phyloP scores from a whole-genome alignment of 2,888 invertebrate genomes.

The Eugnorisma glareosa region DNA sequence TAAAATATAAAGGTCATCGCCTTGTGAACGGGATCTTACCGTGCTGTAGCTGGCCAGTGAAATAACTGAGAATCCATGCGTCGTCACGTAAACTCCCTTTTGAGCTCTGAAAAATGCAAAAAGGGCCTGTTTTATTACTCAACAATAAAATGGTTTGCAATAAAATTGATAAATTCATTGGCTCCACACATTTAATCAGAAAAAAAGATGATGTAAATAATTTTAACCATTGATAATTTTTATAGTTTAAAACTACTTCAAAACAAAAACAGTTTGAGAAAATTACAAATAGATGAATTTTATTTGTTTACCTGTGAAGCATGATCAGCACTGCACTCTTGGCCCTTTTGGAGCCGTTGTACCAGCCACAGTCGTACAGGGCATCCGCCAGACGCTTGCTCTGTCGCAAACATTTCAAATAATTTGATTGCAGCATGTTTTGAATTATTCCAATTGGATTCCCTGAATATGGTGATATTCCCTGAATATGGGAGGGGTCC shows the following conservation, averaged over 20 bases:
- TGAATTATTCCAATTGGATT: not conserved
- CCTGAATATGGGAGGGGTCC: too few relatives aligned
- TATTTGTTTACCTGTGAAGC: conserved; percentile 68
- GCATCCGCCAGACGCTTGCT: conserved; percentile 69
- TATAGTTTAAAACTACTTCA: not conserved
- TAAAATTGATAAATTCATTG: not conserved
- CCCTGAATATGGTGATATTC: too few relatives aligned
- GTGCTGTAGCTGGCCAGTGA: conserved; percentile 72
- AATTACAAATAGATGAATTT: not conserved
- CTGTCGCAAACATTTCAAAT: conserved; percentile 59
- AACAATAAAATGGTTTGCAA: not conserved
- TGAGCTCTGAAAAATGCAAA: conserved; percentile 69
- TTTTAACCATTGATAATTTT: too few relatives aligned
- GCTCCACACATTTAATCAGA: not conserved
- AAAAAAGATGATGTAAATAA: too few relatives aligned
- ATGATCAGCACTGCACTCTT: conserved; percentile 71
- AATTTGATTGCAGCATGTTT: not conserved
- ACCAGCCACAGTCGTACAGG: conserved; percentile 75
- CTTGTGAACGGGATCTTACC: conserved; percentile 54
- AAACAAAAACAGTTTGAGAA: not conserved
- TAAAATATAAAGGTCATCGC: not conserved
- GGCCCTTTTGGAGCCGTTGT: conserved; percentile 65
- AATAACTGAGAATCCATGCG: conserved; percentile 74
- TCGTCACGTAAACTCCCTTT: conserved; percentile 71
- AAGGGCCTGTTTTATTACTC: not conserved